These are phyloP conservation scores for Lithophane socia DNA, from an alignment of 2,888 invertebrate species.

Conservation along the genomic window DNA sequence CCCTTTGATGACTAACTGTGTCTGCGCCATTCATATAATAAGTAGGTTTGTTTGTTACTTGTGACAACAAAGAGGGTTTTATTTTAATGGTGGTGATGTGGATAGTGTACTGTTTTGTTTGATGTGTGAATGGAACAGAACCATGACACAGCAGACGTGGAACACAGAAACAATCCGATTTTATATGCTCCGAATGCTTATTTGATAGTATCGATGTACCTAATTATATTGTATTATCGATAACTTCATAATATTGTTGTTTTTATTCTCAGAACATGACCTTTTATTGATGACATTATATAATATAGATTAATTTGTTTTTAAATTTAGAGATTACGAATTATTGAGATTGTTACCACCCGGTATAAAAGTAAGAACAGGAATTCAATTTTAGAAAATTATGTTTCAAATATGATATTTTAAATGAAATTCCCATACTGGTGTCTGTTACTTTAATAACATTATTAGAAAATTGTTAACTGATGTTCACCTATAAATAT, in stretches of 20 bases:
- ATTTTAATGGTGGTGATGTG: constrained; percentile 22
- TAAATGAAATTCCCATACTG: constrained; percentile 79
- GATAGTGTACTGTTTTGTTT: constrained; percentile 15
- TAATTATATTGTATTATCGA: constrained; percentile 81
- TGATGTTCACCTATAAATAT: constrained; percentile 79
- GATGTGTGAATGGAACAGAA: constrained; percentile 53
- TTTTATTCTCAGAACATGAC: constrained; percentile 84
- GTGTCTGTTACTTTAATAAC: constrained; percentile 84
- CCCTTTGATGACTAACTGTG: constrained; percentile 70
- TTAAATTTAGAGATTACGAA: constrained; percentile 87
- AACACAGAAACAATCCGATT: constrained; percentile 71
- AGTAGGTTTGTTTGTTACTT: constrained; percentile 30
- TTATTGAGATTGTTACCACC: constrained; percentile 89
- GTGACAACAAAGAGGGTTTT: constrained; percentile 24
- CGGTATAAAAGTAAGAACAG: constrained; percentile 82
- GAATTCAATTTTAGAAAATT: constrained; percentile 77
- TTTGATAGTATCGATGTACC: constrained; percentile 78
- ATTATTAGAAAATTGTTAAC: constrained; percentile 84
- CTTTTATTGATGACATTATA: constrained; percentile 87
- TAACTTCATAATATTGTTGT: constrained; percentile 76
- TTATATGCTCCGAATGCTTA: constrained; percentile 81
- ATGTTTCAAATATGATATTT: constrained; percentile 76
- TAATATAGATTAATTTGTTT: constrained; percentile 87
- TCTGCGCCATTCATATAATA: constrained; percentile 64
- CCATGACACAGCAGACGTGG: constrained; percentile 50